Conservation (phyloP, 2,888 invertebrate genomes). For the Rhimphoctona megacephalus region DNA sequence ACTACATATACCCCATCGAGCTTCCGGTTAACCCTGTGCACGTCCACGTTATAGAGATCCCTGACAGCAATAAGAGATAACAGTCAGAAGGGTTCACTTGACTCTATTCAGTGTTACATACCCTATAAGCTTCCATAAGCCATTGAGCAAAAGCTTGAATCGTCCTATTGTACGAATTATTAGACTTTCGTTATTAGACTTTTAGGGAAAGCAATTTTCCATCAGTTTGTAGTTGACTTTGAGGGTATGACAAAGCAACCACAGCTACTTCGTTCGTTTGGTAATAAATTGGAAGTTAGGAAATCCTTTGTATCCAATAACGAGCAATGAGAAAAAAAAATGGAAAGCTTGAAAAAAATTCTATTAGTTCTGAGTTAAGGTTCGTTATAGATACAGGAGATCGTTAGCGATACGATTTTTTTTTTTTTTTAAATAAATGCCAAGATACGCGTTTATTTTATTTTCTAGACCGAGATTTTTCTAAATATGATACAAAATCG, state of each 20-base stretch:
- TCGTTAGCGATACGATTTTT: not conserved
- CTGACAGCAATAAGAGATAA: constrained; percentile 62
- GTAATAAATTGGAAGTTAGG: not conserved
- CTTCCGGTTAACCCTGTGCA: constrained; percentile 22
- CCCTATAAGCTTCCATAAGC: constrained; percentile 35
- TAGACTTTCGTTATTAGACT: constrained; percentile 49
- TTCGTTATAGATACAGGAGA: not conserved
- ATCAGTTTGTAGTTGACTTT: constrained; percentile 11
- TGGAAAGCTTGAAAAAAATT: not conserved
- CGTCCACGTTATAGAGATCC: constrained; percentile 24
- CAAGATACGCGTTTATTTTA: too few relatives aligned
- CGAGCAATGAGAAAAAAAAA: not conserved
- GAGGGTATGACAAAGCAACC: not conserved
- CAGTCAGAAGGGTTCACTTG: constrained; percentile 28
- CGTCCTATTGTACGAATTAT: constrained; percentile 37
- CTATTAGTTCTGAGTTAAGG: not conserved
- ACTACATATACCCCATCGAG: not conserved
- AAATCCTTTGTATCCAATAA: not conserved
- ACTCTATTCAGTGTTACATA: constrained; percentile 57
- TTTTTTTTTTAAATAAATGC: not conserved
- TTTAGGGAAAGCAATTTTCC: constrained; percentile 44
- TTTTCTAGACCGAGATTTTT: not conserved
- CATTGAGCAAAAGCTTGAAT: constrained; percentile 40
- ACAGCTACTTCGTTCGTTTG: not conserved
- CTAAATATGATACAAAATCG: not conserved